phyloP scores from a whole-genome alignment of 2,113 vertebrate genomes.

The Dipodomys ordii region DNA sequence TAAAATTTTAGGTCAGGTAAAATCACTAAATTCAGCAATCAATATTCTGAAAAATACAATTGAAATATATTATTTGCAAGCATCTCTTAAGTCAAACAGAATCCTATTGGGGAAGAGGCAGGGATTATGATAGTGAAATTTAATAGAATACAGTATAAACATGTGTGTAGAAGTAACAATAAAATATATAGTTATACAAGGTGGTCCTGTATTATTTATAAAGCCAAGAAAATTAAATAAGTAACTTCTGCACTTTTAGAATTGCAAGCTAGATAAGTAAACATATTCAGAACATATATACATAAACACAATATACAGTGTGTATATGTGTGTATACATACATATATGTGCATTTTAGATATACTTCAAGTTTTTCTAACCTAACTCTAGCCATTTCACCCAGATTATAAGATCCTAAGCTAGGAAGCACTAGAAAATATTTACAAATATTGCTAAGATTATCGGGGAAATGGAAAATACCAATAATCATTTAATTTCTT shows the following conservation, averaged over 20 bases:
- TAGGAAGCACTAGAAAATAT: background rate
- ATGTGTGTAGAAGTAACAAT: too few relatives aligned
- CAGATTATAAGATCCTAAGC: background rate
- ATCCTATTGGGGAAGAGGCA: too few relatives aligned
- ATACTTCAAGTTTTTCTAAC: background rate
- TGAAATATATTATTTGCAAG: too few relatives aligned
- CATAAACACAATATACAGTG: background rate
- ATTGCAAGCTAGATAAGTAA: background rate
- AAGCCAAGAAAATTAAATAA: background rate
- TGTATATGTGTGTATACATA: background rate
- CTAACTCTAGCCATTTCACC: background rate
- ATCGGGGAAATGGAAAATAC: background rate
- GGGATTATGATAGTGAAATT: too few relatives aligned
- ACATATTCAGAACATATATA: background rate
- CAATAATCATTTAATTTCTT: background rate
- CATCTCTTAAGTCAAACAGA: too few relatives aligned
- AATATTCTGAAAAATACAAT: too few relatives aligned
- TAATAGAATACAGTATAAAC: too few relatives aligned
- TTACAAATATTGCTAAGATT: background rate
- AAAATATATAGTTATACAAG: too few relatives aligned
- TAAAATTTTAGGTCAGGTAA: conserved; percentile 11
- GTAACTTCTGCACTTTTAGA: background rate
- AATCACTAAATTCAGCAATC: background rate
- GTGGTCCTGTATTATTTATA: too few relatives aligned
- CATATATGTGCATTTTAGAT: background rate